phyloP scores from a whole-genome alignment of 2,113 vertebrate genomes.

The Psilopogon haemacephalus region DNA sequence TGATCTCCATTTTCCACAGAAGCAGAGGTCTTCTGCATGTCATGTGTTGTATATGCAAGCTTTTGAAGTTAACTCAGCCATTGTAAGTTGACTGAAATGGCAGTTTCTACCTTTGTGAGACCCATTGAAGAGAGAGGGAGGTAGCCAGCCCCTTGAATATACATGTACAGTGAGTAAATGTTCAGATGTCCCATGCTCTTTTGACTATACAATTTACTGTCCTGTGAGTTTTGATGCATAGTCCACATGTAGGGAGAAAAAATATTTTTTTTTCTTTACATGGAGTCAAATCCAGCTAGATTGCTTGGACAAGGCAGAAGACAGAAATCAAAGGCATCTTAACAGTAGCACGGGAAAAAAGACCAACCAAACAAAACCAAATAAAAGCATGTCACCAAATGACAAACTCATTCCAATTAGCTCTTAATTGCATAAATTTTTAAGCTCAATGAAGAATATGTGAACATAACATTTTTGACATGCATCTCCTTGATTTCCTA shows the following conservation, averaged over 20 bases:
- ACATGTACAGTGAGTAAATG: neutral
- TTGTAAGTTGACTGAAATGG: neutral
- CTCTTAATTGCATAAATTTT: neutral
- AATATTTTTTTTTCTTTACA: neutral
- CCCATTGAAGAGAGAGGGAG: neutral
- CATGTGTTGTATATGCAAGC: neutral
- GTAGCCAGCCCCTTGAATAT: neutral
- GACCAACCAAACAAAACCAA: neutral
- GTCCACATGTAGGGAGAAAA: neutral
- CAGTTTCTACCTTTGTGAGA: neutral
- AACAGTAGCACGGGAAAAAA: neutral
- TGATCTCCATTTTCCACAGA: neutral
- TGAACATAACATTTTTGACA: neutral
- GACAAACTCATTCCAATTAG: neutral
- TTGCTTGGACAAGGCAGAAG: neutral
- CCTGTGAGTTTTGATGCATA: neutral
- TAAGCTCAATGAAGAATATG: neutral
- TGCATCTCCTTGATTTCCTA: neutral
- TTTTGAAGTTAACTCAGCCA: neutral
- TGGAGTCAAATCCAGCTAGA: neutral
- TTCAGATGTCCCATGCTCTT: neutral
- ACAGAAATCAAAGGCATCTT: neutral
- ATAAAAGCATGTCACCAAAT: neutral
- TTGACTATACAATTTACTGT: neutral
- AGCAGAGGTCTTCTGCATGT: neutral